Conservation (phyloP, 2,888 invertebrate species). For the Onthophagus sagittarius region DNA sequence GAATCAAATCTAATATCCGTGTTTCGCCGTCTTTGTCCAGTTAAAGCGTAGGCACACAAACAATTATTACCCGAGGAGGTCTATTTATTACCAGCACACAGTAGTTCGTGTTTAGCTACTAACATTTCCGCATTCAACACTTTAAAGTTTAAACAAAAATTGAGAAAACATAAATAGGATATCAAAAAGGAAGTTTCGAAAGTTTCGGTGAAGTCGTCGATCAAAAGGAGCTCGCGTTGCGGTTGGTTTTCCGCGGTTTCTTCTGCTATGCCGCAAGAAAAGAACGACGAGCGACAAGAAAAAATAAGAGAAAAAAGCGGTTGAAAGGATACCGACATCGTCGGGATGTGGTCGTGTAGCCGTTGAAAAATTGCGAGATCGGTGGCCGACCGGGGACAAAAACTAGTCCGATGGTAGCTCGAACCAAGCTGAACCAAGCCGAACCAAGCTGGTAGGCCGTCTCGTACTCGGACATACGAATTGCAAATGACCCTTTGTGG, state of each 20-base stretch:
- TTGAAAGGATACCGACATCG: neutral
- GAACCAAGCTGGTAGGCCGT: slow-evolving; percentile 19
- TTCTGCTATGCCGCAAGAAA: neutral
- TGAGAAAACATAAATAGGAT: too few species aligned
- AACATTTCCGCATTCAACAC: too few species aligned
- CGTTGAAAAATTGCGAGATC: slow-evolving; percentile 30
- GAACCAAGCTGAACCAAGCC: slow-evolving; percentile 20
- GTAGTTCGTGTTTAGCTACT: too few species aligned
- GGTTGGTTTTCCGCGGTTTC: neutral
- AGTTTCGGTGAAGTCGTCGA: slow-evolving; percentile 6
- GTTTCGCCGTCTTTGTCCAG: too few species aligned
- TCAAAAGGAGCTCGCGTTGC: neutral
- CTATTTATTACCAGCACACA: too few species aligned
- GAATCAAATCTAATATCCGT: slow-evolving; percentile 5
- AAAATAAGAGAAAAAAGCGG: neutral
- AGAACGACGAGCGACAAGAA: neutral
- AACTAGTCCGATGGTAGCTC: slow-evolving; percentile 37
- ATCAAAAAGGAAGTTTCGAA: neutral
- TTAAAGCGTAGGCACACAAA: too few species aligned
- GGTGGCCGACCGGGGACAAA: slow-evolving; percentile 30
- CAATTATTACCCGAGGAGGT: too few species aligned
- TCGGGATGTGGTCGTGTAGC: neutral
- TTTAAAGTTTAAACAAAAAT: too few species aligned
- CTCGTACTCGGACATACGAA: slow-evolving; percentile 35
- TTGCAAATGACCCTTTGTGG: slow-evolving; percentile 45